Evolutionary conservation across 2,888 invertebrate species (phyloP).

Genomic region (Belgica antarctica): DNA sequence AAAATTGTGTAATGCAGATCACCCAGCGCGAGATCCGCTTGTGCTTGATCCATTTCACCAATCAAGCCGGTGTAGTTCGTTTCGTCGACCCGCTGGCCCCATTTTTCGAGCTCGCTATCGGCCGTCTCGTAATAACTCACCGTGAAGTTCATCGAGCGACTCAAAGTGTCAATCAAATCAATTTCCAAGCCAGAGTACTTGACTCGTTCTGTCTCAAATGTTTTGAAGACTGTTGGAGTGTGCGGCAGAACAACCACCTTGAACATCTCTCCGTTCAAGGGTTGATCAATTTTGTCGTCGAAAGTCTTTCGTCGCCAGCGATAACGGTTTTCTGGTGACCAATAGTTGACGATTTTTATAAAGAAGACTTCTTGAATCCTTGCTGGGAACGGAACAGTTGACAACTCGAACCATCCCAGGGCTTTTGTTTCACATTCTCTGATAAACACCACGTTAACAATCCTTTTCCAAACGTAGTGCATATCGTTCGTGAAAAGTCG

Average conservation of each 20-base stretch:
- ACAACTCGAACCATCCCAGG: conserved; percentile 59
- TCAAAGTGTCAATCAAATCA: conserved; percentile 66
- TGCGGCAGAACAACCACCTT: conserved; percentile 67
- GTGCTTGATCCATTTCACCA: conserved; percentile 66
- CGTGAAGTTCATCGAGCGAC: conserved; percentile 69
- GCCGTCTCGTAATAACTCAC: conserved; percentile 65
- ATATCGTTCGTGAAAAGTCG: conserved; percentile 65
- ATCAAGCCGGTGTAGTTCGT: conserved; percentile 69
- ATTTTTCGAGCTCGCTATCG: conserved; percentile 62
- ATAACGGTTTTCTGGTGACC: conserved; percentile 13
- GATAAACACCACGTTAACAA: conserved; percentile 72
- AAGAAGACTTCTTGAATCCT: conserved; percentile 55
- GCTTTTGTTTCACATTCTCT: conserved; percentile 56
- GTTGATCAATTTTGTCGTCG: conserved; percentile 59
- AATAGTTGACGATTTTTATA: conserved; percentile 48
- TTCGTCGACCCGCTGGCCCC: conserved; percentile 66
- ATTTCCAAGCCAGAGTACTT: conserved; percentile 66
- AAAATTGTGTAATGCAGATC: conserved; percentile 73
- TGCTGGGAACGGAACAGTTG: conserved; percentile 72
- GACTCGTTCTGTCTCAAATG: conserved; percentile 48
- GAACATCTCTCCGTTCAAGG: conserved; percentile 61
- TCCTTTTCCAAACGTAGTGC: conserved; percentile 73
- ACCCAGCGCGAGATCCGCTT: conserved; percentile 71
- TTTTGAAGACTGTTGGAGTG: conserved; percentile 62
- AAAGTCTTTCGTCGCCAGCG: conserved; percentile 55